Base-by-base conservation (phyloP, 2,888 invertebrate species). In the Habroteleia sp. region DNA sequence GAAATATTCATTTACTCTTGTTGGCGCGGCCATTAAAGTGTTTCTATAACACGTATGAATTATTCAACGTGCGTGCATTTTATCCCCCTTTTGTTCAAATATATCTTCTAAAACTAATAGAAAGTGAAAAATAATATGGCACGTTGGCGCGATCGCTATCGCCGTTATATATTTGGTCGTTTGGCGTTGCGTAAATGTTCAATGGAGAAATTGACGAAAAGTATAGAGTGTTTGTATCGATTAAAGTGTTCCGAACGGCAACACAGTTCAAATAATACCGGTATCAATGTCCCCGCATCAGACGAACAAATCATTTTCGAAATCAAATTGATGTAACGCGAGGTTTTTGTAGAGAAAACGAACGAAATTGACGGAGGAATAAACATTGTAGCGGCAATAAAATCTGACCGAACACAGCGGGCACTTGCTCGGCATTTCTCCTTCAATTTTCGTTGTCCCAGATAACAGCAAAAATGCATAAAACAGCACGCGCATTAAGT, bases 391-490 rank as follows among this genome's bases (percentile, higher is more conserved):
- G 41, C 31, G 11, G 42, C 10, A 48, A 62, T 63, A 63, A 63
- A 50, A 42, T 52, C 13, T 10, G 5, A 13, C 29, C 13, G 2
- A 23, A 56, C 41, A 31, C 4, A 8, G 35, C 11, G 33, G 25
- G 44, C 35, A 48, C 42, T 63, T 42, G 11, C 44, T 35, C 31
- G 13, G 23, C 50, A 52, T 44, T 65, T 54, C 35, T 5, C 17
- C 31, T 50, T 60, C 20, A 52, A 39, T 69, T 62, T 60, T 62
- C 52, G 29, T 69, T 69, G 42, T 69, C 29, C 52, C 60, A 44
- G 39, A 69, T 60, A 48, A 71, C 48, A 62, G 23, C 54, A 63
- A 41, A 72, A 72, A 50, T 56, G 27, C 42, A 63, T 65, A 58
- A 62, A 72, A 58, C 58, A 31, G 11, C 33, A 37, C 37, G 25